Evolutionary conservation across 2,888 invertebrate species (phyloP), one percentile per base, ranked within the genome.

Genomic region (Synanthedon vespiformis): DNA sequence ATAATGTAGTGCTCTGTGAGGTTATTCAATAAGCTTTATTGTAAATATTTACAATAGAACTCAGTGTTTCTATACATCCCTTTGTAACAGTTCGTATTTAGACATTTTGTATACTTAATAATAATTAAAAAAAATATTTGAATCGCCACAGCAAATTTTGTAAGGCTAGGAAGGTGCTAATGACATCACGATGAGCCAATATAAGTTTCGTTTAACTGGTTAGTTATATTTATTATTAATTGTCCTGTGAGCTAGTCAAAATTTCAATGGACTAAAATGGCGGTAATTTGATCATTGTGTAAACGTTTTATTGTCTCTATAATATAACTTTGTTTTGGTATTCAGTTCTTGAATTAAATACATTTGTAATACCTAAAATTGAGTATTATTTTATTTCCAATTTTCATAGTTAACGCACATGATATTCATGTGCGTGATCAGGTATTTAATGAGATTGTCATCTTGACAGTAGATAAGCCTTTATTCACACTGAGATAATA

Each of bases 241-340:
- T 14, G 13, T 77, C 76, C 67, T 67, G 65, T 68, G 68, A 72
- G 77, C 84, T 85, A 86, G 86, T 86, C 86, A 85, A 86, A 85
- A 84, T 83, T 76, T 66, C 34, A 34, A 44, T 44, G 44, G n/a
- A 44, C 44, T 44, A 14, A 34, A 44, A n/a, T 44, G 13, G 44
- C 44, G 44, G 13, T 14, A 44, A 44, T 44, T 44, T n/a, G 14
- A 44, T 6, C 44, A 44, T 44, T 44, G 44, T 44, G 44, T 44
- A 44, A 44, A 44, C 44, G 14, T 44, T 13, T 90, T 90, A 69
- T 80, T 90, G 61, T 87, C 89, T 69, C 89, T 87, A 58, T 76
- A 87, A 58, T 83, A 61, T 49, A 50, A 44, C 13, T 13, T 44
- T 44, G 13, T 44, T 44, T 44, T 44, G 14, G 44, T n/a, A 14